Percentiles rank a stretch among this genome's conserved stretches.
Conservation (phyloP, 2,888 invertebrate species). For the Nomada fabriciana region DNA sequence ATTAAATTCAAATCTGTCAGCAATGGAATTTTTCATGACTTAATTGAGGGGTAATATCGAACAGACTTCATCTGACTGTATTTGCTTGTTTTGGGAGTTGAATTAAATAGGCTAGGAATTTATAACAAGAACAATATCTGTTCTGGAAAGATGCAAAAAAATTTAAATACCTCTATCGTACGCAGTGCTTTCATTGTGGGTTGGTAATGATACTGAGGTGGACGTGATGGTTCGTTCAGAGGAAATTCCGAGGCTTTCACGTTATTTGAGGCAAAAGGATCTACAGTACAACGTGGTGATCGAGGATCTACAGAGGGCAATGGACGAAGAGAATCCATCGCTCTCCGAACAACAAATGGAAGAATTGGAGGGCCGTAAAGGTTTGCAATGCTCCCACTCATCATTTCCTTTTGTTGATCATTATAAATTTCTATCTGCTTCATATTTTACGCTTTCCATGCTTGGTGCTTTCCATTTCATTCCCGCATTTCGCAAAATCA, state of each 20-base stretch:
- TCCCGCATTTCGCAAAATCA: background rate
- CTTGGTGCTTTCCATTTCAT: background rate
- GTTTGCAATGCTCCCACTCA: conserved; percentile 63
- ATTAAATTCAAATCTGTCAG: background rate
- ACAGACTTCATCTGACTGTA: too few relatives aligned
- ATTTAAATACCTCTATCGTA: background rate
- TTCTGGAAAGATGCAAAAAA: too few relatives aligned
- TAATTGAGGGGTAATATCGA: too few relatives aligned
- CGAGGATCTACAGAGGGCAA: conserved; percentile 91
- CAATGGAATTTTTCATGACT: too few relatives aligned
- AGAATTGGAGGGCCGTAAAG: conserved; percentile 88
- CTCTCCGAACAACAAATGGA: conserved; percentile 87
- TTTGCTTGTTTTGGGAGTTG: too few relatives aligned
- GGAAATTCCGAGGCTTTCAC: conserved; percentile 87
- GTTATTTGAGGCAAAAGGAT: conserved; percentile 87
- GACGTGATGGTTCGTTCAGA: conserved; percentile 91
- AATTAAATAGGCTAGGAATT: too few relatives aligned
- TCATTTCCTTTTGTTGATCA: background rate
- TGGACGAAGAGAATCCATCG: conserved; percentile 91
- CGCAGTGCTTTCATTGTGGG: conserved; percentile 86
- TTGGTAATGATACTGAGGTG: conserved; percentile 87
- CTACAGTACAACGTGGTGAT: conserved; percentile 90
- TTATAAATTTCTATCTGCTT: conserved; percentile 11
- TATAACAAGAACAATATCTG: too few relatives aligned
- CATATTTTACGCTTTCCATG: conserved; percentile 21